Conservation (phyloP, 2,888 invertebrate genomes). For the Poecilobothrus nobilitatus region DNA sequence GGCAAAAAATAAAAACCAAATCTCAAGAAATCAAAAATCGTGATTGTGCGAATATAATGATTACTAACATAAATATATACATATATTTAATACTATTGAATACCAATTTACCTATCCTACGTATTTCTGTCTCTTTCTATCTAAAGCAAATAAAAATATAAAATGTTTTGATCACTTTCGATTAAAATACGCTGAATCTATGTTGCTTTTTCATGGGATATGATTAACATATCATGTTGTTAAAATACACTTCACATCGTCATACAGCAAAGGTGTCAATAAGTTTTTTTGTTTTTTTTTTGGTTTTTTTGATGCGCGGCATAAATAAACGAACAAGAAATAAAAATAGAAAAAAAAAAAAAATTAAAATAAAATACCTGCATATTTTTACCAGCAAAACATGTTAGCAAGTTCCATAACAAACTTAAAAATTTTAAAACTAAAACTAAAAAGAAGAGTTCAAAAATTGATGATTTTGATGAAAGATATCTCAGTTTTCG, state of each 20-base stretch:
- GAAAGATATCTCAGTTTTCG: too few species aligned
- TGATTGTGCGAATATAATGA: background rate
- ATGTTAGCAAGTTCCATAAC: too few species aligned
- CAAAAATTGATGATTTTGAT: too few species aligned
- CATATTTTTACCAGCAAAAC: background rate
- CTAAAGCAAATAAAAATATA: background rate
- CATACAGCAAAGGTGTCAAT: slow-evolving; percentile 6
- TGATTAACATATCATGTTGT: slow-evolving; percentile 11
- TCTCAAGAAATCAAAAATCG: background rate
- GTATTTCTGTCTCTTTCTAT: background rate
- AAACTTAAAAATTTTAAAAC: too few species aligned
- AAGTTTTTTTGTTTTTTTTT: background rate
- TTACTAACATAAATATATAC: too few species aligned
- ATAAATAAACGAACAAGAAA: background rate
- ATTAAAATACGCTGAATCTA: background rate
- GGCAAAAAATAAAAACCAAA: too few species aligned
- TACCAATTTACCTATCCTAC: too few species aligned
- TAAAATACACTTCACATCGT: slow-evolving; percentile 7
- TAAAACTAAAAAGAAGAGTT: too few species aligned
- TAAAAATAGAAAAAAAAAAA: background rate
- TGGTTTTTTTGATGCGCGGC: background rate
- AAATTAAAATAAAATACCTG: background rate
- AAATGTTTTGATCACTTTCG: background rate
- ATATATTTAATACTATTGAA: too few species aligned
- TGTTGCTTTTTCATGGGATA: background rate